Percentiles rank a stretch among this genome's conserved stretches.
Evolutionary conservation across 2,113 vertebrate species (phyloP).

Genomic region (Sphaerodactylus townsendi): DNA sequence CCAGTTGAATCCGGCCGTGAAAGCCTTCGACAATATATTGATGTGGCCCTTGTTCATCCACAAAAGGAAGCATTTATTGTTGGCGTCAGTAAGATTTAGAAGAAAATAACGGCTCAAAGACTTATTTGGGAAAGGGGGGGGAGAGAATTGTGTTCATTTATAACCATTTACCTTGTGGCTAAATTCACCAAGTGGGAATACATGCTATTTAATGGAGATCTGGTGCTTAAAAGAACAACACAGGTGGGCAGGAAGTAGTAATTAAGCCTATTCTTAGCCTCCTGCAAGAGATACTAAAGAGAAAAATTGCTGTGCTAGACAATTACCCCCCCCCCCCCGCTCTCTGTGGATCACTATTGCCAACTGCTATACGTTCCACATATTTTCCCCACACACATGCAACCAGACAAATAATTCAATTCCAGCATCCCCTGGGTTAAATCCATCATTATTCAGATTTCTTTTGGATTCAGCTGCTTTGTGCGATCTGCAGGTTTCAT

Average conservation of each 20-base stretch:
- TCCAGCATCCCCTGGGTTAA: constrained; percentile 46
- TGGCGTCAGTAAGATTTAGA: constrained; percentile 18
- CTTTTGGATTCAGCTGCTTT: constrained; percentile 41
- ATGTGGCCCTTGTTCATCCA: constrained; percentile 1
- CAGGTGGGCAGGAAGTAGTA: constrained; percentile 65
- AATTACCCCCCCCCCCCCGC: constrained; percentile 17
- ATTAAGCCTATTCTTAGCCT: constrained; percentile 58
- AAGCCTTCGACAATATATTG: no score
- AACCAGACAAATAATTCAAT: constrained; percentile 47
- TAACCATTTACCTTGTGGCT: constrained; percentile 44
- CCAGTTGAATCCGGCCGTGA: no score
- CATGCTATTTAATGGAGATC: constrained; percentile 48
- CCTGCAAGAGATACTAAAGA: constrained; percentile 52
- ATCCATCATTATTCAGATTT: constrained; percentile 32
- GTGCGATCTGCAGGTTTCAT: constrained; percentile 33
- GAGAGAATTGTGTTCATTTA: constrained; percentile 52
- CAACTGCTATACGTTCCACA: constrained; percentile 1
- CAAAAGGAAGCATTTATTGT: constrained; percentile 28
- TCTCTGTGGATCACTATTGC: constrained; percentile 35
- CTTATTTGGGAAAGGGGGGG: constrained; percentile 20
- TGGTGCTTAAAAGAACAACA: constrained; percentile 45
- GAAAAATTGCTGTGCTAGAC: constrained; percentile 45
- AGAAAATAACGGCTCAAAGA: constrained; percentile 28
- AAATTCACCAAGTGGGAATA: constrained; percentile 44
- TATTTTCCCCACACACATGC: constrained; percentile 4